Percentiles rank a stretch among this genome's conserved stretches.
These are phyloP conservation scores for Sebastes hubbsi DNA, from an alignment of 2,797 vertebrate genomes.

Conservation along the genomic window DNA sequence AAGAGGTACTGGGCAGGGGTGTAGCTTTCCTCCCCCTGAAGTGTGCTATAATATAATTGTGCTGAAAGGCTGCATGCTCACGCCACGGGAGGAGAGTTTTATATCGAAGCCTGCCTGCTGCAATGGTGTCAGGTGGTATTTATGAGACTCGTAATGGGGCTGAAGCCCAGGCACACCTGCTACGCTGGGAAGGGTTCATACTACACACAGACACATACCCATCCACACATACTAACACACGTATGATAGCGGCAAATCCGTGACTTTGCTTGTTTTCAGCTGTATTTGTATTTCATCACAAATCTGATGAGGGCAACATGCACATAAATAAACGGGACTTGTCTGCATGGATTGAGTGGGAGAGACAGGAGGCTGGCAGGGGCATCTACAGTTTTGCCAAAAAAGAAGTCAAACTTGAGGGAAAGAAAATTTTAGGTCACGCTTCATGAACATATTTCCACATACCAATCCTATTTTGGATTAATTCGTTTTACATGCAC, in stretches of 20 bases:
- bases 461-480: not conserved
- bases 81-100: constrained; percentile 61
- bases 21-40: constrained; percentile 43
- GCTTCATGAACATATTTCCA: constrained; percentile 7
- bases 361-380: not conserved
- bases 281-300: not conserved
- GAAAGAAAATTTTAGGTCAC: not conserved
- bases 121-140: constrained; percentile 73
- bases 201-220: not conserved
- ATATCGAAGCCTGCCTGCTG: constrained; percentile 65
- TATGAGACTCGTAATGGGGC: constrained; percentile 71
- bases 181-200: constrained; percentile 13
- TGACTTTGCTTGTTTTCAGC: constrained; percentile 1
- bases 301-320: not conserved
- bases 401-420: not conserved
- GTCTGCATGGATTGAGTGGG: not conserved
- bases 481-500: not conserved
- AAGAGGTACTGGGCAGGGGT: constrained; percentile 27
- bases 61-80: constrained; percentile 58
- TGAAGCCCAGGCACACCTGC: constrained; percentile 68
- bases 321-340: constrained; percentile 2
- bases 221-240: not conserved
- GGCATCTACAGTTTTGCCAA: not conserved
- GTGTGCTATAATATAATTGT: constrained; percentile 58
- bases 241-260: not conserved